phyloP scores from a whole-genome alignment of 2,797 vertebrate species.

The Ptychadena robeensis region DNA sequence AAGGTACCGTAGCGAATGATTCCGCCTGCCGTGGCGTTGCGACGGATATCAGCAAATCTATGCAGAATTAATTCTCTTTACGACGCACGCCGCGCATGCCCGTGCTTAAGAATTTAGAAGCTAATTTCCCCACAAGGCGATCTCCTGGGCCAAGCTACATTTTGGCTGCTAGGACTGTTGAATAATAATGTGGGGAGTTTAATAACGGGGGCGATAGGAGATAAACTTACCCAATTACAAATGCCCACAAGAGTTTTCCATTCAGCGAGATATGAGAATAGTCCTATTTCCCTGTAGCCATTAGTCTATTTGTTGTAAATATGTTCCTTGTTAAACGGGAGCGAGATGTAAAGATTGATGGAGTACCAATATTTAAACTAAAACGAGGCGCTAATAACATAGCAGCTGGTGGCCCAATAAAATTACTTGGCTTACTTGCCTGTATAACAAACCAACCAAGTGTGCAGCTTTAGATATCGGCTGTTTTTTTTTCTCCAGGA shows the following conservation, averaged over 20 bases:
- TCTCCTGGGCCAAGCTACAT: not conserved
- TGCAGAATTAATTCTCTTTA: conserved; percentile 14
- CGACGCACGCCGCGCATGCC: not conserved
- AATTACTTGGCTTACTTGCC: not conserved
- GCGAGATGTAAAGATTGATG: not conserved
- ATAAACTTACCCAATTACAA: conserved; percentile 27
- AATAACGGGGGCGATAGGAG: not conserved
- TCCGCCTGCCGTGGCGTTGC: not conserved
- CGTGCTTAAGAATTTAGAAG: not conserved
- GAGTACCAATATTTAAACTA: not conserved
- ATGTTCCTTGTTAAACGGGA: not conserved
- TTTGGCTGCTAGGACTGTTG: not conserved
- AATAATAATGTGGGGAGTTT: not conserved
- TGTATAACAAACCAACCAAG: too few species aligned
- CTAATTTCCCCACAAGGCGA: conserved; percentile 17
- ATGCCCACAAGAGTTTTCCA: conserved; percentile 1
- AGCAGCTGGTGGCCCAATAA: not conserved
- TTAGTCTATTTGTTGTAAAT: not conserved
- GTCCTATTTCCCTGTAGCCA: not conserved
- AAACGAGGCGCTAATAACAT: not conserved
- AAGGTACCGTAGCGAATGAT: not conserved
- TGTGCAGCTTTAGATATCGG: too few species aligned
- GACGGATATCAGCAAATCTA: conserved; percentile 1
- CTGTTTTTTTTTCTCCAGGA: too few species aligned
- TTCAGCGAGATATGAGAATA: not conserved